These are phyloP conservation scores for Holacanthus passer DNA, from an alignment of 2,113 vertebrate genomes.

Conservation along the genomic window DNA sequence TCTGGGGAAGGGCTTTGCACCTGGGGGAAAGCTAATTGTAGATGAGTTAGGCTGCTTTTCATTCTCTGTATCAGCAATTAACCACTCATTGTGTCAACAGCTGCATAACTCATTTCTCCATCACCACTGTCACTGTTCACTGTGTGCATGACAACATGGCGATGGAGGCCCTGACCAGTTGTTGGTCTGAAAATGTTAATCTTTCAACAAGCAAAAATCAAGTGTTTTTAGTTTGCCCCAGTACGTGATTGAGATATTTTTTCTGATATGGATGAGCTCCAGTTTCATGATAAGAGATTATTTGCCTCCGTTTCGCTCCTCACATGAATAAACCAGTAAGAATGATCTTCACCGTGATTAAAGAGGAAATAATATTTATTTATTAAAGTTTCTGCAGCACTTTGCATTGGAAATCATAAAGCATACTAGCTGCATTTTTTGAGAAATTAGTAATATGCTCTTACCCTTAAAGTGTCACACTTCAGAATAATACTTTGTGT, in stretches of 20 bases:
- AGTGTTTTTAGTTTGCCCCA: neutral
- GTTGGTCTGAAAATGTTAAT: neutral
- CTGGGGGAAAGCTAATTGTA: conserved; percentile 69
- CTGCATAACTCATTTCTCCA: conserved; percentile 69
- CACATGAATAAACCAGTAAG: neutral
- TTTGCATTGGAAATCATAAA: neutral
- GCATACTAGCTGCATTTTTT: neutral
- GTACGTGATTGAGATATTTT: neutral
- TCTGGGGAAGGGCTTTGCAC: conserved; percentile 74
- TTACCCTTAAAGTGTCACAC: neutral
- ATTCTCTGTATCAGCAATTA: conserved; percentile 68
- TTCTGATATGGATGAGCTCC: neutral
- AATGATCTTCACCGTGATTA: neutral
- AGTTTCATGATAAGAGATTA: neutral
- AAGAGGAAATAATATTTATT: neutral
- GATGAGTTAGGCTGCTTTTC: conserved; percentile 69
- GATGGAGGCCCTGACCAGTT: conserved; percentile 22
- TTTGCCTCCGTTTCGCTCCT: neutral
- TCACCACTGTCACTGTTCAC: conserved; percentile 58
- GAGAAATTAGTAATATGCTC: neutral
- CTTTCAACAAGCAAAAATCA: neutral
- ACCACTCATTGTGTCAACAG: conserved; percentile 63
- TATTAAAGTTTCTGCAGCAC: neutral
- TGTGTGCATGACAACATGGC: conserved; percentile 65
- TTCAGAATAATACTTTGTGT: neutral